phyloP scores from a whole-genome alignment of 2,113 vertebrate species.

The Ochotona princeps region DNA sequence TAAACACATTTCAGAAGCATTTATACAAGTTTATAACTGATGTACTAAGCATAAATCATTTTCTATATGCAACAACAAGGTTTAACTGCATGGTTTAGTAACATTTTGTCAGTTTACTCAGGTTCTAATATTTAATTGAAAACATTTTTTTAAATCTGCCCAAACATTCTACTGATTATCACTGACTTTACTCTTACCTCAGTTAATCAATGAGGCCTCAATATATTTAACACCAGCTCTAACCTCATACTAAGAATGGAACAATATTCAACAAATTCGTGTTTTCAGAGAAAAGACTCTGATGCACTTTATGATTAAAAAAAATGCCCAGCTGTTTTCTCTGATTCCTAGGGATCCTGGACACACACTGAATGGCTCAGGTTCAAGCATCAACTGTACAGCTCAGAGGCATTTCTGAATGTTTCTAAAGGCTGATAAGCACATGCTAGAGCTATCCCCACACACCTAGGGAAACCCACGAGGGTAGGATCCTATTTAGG shows the following conservation, averaged over 20 bases:
- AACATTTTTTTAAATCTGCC: background rate
- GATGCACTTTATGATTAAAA: background rate
- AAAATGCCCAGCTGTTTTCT: background rate
- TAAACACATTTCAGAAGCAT: slow-evolving; percentile 5
- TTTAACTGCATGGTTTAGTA: background rate
- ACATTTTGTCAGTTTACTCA: background rate
- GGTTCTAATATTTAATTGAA: background rate
- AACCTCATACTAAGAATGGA: background rate
- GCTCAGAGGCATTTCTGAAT: slow-evolving; percentile 13
- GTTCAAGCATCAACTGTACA: background rate
- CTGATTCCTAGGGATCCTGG: background rate
- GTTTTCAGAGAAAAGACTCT: background rate
- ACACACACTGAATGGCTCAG: background rate
- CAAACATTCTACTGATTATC: background rate
- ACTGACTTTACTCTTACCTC: background rate
- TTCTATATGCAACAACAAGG: slow-evolving; percentile 7
- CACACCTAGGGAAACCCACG: background rate
- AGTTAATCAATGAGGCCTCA: background rate
- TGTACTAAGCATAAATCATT: background rate
- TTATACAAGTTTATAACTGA: background rate
- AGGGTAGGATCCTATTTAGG: background rate
- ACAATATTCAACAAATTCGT: background rate
- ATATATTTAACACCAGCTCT: background rate
- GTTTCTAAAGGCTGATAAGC: background rate
- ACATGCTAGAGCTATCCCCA: background rate